Evolutionary conservation across 2,888 invertebrate species (phyloP).

Genomic region (Acanthosepion lycidas): DNA sequence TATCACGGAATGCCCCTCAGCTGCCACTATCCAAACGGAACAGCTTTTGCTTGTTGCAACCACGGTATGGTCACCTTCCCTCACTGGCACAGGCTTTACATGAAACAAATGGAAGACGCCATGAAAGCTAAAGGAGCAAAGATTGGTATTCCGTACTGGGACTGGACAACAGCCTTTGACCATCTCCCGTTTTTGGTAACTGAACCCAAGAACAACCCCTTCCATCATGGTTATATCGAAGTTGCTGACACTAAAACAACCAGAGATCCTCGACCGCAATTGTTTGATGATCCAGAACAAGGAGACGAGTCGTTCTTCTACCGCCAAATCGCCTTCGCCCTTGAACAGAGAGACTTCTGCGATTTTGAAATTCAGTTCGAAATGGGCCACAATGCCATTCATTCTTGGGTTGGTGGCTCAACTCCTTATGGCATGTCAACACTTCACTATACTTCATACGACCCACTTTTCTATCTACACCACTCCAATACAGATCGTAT

Average conservation of each 20-base stretch:
- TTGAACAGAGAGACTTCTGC: slow-evolving; percentile 51
- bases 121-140: slow-evolving; percentile 39
- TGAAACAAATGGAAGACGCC: slow-evolving; percentile 48
- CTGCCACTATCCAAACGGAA: slow-evolving; percentile 50
- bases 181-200: slow-evolving; percentile 48
- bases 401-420: slow-evolving; percentile 50
- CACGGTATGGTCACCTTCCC: slow-evolving; percentile 58
- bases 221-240: slow-evolving; percentile 50
- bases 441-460: slow-evolving; percentile 56
- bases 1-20: slow-evolving; percentile 54
- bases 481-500: slow-evolving; percentile 55
- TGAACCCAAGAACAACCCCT: slow-evolving; percentile 54
- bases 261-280: slow-evolving; percentile 52
- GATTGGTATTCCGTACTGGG: slow-evolving; percentile 49
- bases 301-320: slow-evolving; percentile 55
- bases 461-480: slow-evolving; percentile 57
- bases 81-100: slow-evolving; percentile 56
- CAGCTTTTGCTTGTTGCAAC: slow-evolving; percentile 53
- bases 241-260: slow-evolving; percentile 49
- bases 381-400: slow-evolving; percentile 54
- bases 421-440: slow-evolving; percentile 54
- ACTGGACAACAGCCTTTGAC: slow-evolving; percentile 46
- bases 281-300: slow-evolving; percentile 55
- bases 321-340: slow-evolving; percentile 50
- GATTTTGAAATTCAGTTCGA: slow-evolving; percentile 53